Evolutionary conservation across 1,140 invertebrate species (phyloP).

Genomic region (Drosophila albomicans): DNA sequence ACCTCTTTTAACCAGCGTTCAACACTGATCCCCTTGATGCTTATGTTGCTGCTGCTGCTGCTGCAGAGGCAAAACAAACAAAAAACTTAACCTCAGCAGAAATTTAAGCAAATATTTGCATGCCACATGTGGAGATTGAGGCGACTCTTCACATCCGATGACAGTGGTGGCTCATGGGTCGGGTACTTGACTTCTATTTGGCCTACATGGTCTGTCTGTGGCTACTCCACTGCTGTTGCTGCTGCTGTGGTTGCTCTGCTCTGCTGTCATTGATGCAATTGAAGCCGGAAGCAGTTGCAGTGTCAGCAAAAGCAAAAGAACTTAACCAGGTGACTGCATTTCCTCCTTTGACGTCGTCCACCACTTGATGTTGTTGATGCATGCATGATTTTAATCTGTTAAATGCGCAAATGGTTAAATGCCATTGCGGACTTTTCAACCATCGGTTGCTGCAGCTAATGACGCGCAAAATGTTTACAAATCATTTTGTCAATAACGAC

Average conservation of each 20-base stretch:
- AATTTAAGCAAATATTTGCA: constrained; percentile 84
- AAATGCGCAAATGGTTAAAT: constrained; percentile 65
- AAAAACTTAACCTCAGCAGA: constrained; percentile 82
- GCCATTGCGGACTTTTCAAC: constrained; percentile 26
- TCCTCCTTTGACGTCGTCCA: not conserved
- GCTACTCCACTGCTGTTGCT: constrained; percentile 3
- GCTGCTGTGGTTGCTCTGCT: not conserved
- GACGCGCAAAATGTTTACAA: constrained; percentile 83
- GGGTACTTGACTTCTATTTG: constrained; percentile 28
- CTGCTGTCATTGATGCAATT: constrained; percentile 66
- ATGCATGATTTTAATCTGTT: constrained; percentile 80
- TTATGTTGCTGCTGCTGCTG: constrained; percentile 13
- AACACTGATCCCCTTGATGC: not conserved
- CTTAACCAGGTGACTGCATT: constrained; percentile 58
- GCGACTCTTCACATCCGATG: constrained; percentile 42
- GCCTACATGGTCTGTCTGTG: constrained; percentile 13
- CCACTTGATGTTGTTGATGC: constrained; percentile 37
- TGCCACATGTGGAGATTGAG: constrained; percentile 57
- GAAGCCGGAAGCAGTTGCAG: constrained; percentile 79
- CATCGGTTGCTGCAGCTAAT: constrained; percentile 69
- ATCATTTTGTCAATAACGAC: constrained; percentile 82
- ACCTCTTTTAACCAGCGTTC: not conserved
- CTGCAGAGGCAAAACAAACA: constrained; percentile 66
- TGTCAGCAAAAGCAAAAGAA: constrained; percentile 65
- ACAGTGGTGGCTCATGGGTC: constrained; percentile 33